Conservation (phyloP, 2,888 invertebrate genomes). For the Mesopsocus fuscifrons region DNA sequence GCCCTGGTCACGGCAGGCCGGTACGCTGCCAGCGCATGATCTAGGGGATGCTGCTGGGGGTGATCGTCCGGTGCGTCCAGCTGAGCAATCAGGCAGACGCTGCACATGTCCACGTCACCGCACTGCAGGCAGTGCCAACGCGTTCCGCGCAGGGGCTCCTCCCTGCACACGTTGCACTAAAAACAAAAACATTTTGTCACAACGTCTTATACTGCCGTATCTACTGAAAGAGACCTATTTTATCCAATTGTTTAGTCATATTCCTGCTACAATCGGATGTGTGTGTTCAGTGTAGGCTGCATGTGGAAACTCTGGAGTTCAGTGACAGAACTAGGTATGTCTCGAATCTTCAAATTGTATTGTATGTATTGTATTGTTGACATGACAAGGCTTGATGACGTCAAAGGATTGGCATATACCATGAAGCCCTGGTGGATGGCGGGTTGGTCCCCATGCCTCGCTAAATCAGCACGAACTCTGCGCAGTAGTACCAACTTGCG, state of each 20-base stretch:
- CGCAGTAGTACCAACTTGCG: too few relatives aligned
- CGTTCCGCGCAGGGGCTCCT: constrained; percentile 40
- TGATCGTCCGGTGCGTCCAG: background rate
- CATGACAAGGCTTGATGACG: too few relatives aligned
- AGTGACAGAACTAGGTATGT: constrained; percentile 6
- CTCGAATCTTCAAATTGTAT: too few relatives aligned
- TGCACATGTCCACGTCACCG: constrained; percentile 34
- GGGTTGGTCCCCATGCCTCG: too few relatives aligned
- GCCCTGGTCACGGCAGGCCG: background rate
- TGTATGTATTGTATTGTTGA: too few relatives aligned
- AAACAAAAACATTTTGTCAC: constrained; percentile 17
- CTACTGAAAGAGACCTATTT: background rate
- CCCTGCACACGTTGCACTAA: constrained; percentile 42
- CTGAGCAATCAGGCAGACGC: background rate
- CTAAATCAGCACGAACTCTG: too few relatives aligned
- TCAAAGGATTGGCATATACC: too few relatives aligned
- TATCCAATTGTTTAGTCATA: background rate
- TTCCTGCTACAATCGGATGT: constrained; percentile 7
- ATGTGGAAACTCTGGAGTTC: too few relatives aligned
- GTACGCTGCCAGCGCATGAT: background rate
- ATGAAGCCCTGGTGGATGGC: too few relatives aligned
- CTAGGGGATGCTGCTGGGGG: background rate
- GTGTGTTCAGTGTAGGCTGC: too few relatives aligned
- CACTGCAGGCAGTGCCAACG: constrained; percentile 54
- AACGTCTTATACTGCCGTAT: background rate